Evolutionary conservation across 2,888 invertebrate species (phyloP), one percentile per base, ranked within the genome.

Genomic region (Chaetoderma sp.): DNA sequence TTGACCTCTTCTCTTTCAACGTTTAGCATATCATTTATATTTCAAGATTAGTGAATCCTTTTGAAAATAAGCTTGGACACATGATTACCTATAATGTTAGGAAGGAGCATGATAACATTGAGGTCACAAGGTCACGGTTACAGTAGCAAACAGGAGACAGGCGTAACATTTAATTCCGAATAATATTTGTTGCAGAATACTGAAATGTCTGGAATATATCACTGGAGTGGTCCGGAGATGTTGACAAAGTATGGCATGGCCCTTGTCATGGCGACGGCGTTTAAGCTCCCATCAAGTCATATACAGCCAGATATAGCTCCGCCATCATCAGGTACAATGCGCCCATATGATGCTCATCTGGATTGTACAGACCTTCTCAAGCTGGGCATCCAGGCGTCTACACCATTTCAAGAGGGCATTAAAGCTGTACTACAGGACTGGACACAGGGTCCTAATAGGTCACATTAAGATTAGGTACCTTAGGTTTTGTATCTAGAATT

Each of bases 211-310:
- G 89, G 89, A 21, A 83, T 88, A 42, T 89, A 84, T 74, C 89
- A 89, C 65, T 89, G 87, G 87, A 85, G 87, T 76, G 88, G 88
- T 5, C 73, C 82, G 59, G 88, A 89, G 76, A 78, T 80, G 30
- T 82, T 88, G 78, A 89, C 89, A 10, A 89, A 89, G 72, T 89
- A 88, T 78, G 84, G 86, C 58, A 89, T 89, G 88, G 82, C 85
- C 1, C 52, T 84, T 47, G 74, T 77, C 8, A 89, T 89, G 83
- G 87, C 88, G n/a, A 75, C 82, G 13, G 78, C 79, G 3, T 87
- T 88, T 68, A 73, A 76, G 16, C 70, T 88, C 21, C 74, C 86
- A 4, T 77, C 77, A 36, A 72, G 77, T 52, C 88, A 88, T 73
- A 81, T 89, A 28, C 60, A 73, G 32, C 72, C 77, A 18, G 84